Percentiles rank a stretch among this genome's conserved stretches.
Evolutionary conservation across 1,140 invertebrate genomes (phyloP).

Genomic region (Tetramorium simillimum): DNA sequence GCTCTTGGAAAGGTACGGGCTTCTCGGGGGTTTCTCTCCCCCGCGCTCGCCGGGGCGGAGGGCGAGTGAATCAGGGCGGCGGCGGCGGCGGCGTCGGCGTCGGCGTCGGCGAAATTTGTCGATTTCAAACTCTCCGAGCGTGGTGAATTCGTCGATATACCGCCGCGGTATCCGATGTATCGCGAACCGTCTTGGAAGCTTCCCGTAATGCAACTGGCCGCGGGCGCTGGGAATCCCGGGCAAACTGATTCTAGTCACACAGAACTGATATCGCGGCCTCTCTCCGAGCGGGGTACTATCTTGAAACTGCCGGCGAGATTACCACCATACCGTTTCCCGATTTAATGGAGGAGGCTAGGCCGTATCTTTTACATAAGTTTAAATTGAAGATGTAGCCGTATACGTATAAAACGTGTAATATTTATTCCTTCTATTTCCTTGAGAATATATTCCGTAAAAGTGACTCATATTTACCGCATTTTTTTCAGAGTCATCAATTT

Average conservation of each 20-base stretch:
- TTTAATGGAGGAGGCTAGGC: conserved; percentile 28
- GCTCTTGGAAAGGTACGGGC: conserved; percentile 40
- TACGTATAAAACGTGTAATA: neutral
- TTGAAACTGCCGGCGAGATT: conserved; percentile 48
- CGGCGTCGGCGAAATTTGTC: conserved; percentile 76
- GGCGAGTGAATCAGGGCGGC: conserved; percentile 27
- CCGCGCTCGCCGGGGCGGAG: neutral
- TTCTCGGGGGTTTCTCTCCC: conserved; percentile 43
- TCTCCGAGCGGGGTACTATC: conserved; percentile 48
- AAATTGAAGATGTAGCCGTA: conserved; percentile 5
- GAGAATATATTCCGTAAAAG: neutral
- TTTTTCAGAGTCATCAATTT: neutral
- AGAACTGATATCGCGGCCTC: conserved; percentile 63
- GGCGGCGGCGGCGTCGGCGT: conserved; percentile 7
- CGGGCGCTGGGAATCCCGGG: conserved; percentile 60
- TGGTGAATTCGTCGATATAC: conserved; percentile 75
- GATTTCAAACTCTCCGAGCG: conserved; percentile 69
- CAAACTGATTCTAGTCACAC: conserved; percentile 71
- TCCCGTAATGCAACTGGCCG: conserved; percentile 64
- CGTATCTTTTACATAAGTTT: conserved; percentile 27
- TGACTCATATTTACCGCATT: neutral
- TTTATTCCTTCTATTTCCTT: neutral
- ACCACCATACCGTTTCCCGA: conserved; percentile 22
- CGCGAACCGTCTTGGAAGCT: conserved; percentile 65
- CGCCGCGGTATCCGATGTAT: conserved; percentile 47